Conservation (phyloP, 2,888 invertebrate species). For the Orgyia antiqua region DNA sequence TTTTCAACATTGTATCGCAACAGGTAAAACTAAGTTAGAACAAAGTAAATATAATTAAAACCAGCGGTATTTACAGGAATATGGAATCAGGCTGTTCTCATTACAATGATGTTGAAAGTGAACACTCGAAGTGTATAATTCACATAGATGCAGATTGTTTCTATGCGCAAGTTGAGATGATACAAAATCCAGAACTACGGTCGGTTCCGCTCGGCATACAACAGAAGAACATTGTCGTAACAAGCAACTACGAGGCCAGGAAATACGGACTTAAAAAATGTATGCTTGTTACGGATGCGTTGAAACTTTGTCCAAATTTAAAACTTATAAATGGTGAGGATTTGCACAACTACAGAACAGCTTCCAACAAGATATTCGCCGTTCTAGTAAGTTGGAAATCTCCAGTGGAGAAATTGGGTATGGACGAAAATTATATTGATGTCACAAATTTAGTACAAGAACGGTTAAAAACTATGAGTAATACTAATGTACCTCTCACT, state of each 20-base stretch:
- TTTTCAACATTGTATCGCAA: slow-evolving; percentile 46
- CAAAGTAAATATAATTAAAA: too few species aligned
- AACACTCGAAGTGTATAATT: slow-evolving; percentile 84
- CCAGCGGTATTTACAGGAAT: slow-evolving; percentile 65
- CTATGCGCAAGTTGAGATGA: slow-evolving; percentile 92
- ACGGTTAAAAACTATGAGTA: slow-evolving; percentile 58
- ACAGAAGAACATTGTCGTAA: slow-evolving; percentile 91
- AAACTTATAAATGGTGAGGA: slow-evolving; percentile 90
- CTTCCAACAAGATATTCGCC: slow-evolving; percentile 86
- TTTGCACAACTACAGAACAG: slow-evolving; percentile 86
- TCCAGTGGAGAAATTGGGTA: slow-evolving; percentile 87
- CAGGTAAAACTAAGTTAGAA: slow-evolving; percentile 64
- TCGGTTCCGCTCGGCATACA: slow-evolving; percentile 87
- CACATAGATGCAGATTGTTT: slow-evolving; percentile 91
- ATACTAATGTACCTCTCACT: slow-evolving; percentile 51
- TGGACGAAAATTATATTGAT: slow-evolving; percentile 92
- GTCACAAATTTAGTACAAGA: slow-evolving; percentile 82
- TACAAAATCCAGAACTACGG: slow-evolving; percentile 82
- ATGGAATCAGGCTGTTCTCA: slow-evolving; percentile 70
- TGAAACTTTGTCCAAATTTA: slow-evolving; percentile 84
- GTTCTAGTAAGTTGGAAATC: slow-evolving; percentile 84
- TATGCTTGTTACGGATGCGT: slow-evolving; percentile 86
- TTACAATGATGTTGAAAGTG: slow-evolving; percentile 50
- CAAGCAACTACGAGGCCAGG: slow-evolving; percentile 90
- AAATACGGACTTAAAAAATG: slow-evolving; percentile 86